These are phyloP conservation scores for Noctua fimbriata DNA, from an alignment of 2,888 invertebrate genomes.

Conservation along the genomic window DNA sequence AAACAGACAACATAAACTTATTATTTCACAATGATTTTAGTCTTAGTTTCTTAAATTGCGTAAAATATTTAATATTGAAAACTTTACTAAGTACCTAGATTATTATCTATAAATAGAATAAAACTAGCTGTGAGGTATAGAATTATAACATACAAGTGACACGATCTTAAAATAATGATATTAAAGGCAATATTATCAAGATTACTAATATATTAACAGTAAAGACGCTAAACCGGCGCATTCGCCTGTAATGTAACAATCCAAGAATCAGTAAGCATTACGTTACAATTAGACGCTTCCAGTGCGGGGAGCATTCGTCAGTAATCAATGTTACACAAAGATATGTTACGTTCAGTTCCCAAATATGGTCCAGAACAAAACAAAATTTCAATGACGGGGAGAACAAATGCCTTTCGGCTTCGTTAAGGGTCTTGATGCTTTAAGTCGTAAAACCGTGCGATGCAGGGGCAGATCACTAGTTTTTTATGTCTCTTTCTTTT, in stretches of 20 bases:
- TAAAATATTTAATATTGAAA: background rate
- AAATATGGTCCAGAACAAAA: background rate
- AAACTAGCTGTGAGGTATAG: background rate
- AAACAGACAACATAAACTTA: background rate
- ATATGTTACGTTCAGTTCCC: background rate
- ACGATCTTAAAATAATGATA: background rate
- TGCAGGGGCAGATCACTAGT: background rate
- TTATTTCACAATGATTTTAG: background rate
- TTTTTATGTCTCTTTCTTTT: constrained; percentile 16
- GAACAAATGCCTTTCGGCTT: background rate
- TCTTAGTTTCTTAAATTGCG: background rate
- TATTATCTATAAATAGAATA: background rate
- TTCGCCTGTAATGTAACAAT: background rate
- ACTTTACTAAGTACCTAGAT: background rate
- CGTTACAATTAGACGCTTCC: no score
- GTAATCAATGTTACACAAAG: no score
- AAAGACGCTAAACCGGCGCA: background rate
- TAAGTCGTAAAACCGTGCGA: background rate
- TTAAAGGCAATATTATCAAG: background rate
- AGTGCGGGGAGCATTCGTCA: no score
- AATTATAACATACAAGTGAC: background rate
- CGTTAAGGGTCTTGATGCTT: background rate
- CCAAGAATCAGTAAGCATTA: background rate
- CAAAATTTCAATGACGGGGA: no score
- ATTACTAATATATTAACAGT: background rate